Evolutionary conservation across 2,113 vertebrate species (phyloP).

Genomic region (Tragelaphus imberbis): DNA sequence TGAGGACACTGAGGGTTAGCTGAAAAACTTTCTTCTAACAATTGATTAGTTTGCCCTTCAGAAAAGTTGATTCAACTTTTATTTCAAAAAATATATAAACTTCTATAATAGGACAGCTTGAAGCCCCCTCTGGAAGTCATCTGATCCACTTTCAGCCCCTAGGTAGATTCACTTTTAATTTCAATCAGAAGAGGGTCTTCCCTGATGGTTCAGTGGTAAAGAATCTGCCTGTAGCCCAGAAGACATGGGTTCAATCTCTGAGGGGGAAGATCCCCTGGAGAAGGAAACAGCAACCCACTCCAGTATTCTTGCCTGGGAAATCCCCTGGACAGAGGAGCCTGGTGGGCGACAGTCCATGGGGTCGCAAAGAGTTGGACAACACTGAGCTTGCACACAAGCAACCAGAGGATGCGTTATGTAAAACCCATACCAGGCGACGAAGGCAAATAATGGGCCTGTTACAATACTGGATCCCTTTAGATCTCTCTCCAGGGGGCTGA

Average conservation of each 20-base stretch:
- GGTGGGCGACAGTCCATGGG: neutral
- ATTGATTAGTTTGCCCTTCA: neutral
- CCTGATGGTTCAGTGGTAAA: neutral
- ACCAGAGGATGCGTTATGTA: rapidly evolving
- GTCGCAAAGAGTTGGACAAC: neutral
- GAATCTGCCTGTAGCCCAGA: neutral
- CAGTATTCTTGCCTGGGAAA: neutral
- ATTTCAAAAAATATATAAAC: neutral
- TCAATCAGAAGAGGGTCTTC: neutral
- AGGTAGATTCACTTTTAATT: neutral
- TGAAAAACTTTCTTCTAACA: neutral
- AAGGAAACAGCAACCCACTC: neutral
- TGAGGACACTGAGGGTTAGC: rapidly evolving
- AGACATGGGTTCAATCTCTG: neutral
- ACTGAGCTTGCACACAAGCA: neutral
- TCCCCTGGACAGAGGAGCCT: neutral
- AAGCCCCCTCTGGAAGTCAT: neutral
- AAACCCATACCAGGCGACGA: neutral
- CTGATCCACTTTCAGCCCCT: neutral
- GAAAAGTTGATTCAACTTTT: neutral
- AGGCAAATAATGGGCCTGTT: neutral
- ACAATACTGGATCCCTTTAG: neutral
- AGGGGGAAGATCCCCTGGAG: neutral
- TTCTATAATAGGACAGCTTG: too few relatives aligned
- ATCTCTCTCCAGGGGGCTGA: neutral